phyloP scores from a whole-genome alignment of 1,140 invertebrate species.

The Microplitis demolitor region DNA sequence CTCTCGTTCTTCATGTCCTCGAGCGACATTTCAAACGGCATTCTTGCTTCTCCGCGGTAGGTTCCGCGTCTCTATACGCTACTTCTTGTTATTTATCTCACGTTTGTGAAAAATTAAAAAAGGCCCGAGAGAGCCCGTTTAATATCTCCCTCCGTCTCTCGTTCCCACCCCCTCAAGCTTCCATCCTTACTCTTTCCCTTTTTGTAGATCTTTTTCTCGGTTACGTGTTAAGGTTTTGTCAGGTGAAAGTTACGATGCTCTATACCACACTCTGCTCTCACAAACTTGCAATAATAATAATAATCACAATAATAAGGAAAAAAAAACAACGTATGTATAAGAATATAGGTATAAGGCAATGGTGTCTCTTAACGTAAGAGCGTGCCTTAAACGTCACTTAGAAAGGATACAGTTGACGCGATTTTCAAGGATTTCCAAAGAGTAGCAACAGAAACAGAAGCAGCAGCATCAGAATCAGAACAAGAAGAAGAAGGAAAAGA shows the following conservation, averaged over 20 bases:
- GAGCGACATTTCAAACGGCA: slow-evolving; percentile 40
- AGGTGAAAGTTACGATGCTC: slow-evolving; percentile 1
- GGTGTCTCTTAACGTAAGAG: not conserved
- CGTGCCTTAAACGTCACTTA: not conserved
- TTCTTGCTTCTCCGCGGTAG: slow-evolving; percentile 27
- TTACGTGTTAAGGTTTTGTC: not conserved
- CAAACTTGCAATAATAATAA: too few relatives aligned
- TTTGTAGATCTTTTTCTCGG: not conserved
- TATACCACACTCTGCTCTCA: not conserved
- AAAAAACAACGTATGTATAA: not conserved
- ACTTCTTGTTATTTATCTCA: slow-evolving; percentile 40
- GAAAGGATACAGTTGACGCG: not conserved
- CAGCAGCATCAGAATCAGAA: too few relatives aligned
- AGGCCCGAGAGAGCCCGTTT: not conserved
- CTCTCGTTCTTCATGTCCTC: slow-evolving; percentile 14
- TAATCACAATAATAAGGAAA: too few relatives aligned
- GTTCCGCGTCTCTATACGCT: slow-evolving; percentile 28
- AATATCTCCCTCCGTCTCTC: not conserved
- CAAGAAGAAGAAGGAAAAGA: too few relatives aligned
- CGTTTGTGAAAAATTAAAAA: slow-evolving; percentile 34
- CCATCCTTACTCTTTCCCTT: too few relatives aligned
- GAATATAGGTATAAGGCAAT: not conserved
- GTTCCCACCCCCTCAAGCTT: not conserved
- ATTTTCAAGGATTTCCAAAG: not conserved
- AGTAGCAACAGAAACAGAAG: too few relatives aligned